Evolutionary conservation across 2,113 vertebrate species (phyloP).

Genomic region (Dipodomys ordii): DNA sequence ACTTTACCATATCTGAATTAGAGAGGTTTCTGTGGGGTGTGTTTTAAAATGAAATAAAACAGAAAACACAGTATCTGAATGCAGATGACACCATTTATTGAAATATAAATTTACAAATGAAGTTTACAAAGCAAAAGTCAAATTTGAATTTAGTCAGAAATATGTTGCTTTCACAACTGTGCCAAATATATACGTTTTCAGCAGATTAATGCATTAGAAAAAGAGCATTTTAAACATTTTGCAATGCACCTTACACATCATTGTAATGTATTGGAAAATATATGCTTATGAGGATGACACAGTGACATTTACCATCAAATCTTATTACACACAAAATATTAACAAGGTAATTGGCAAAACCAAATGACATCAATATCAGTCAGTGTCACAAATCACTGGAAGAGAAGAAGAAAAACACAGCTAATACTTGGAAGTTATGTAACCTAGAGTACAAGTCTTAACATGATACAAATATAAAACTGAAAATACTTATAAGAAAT

Average conservation of each 20-base stretch:
- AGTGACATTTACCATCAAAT: conserved; percentile 93
- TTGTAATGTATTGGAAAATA: conserved; percentile 95
- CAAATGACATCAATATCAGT: conserved; percentile 82
- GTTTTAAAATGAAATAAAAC: background rate
- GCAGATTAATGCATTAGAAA: conserved; percentile 34
- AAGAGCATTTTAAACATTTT: conserved; percentile 76
- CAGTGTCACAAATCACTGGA: conserved; percentile 82
- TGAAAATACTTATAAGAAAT: conserved; percentile 83
- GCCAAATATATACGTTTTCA: conserved; percentile 51
- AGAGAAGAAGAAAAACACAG: conserved; percentile 74
- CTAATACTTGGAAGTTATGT: conserved; percentile 79
- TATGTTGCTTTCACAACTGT: conserved; percentile 89
- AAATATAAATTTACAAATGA: conserved; percentile 93
- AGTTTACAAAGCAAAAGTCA: conserved; percentile 92
- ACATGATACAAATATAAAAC: conserved; percentile 84
- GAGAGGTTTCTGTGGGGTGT: background rate
- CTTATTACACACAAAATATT: conserved; percentile 89
- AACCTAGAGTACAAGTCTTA: conserved; percentile 81
- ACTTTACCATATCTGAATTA: background rate
- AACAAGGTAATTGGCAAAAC: conserved; percentile 83
- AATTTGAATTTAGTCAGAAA: conserved; percentile 93
- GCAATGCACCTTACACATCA: conserved; percentile 96
- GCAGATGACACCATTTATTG: conserved; percentile 95
- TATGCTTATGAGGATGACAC: conserved; percentile 94
- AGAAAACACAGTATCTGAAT: conserved; percentile 79